phyloP scores from a whole-genome alignment of 2,113 vertebrate genomes.

The Myotis davidii region DNA sequence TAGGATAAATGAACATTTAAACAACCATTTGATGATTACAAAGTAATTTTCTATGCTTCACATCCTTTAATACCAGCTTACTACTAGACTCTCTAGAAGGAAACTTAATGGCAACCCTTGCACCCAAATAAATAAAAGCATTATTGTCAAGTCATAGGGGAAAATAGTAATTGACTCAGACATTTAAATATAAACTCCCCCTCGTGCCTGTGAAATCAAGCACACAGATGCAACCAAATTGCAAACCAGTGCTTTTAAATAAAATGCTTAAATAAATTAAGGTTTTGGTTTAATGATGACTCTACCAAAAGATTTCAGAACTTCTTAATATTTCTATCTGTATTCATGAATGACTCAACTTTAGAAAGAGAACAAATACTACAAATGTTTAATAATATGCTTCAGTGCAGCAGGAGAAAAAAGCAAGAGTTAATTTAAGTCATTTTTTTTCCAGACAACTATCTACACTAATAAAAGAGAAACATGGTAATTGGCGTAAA shows the following conservation, averaged over 20 bases:
- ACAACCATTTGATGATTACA: not conserved
- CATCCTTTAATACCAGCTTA: not conserved
- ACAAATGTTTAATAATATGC: not conserved
- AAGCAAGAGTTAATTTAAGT: not conserved
- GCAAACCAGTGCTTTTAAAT: conserved; percentile 17
- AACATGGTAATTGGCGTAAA: no score
- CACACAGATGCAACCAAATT: not conserved
- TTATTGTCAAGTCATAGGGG: not conserved
- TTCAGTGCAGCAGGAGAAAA: not conserved
- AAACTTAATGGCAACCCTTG: not conserved
- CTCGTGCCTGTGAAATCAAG: conserved; percentile 4
- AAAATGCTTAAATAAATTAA: conserved; percentile 1
- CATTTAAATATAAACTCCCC: not conserved
- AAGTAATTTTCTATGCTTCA: not conserved
- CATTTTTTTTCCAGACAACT: not conserved
- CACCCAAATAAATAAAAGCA: not conserved
- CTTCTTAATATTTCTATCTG: conserved; percentile 25
- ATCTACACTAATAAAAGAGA: no score
- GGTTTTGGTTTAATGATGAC: not conserved
- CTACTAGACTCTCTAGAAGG: not conserved
- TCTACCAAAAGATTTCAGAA: not conserved
- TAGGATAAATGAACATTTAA: not conserved
- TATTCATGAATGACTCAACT: not conserved
- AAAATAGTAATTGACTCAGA: conserved; percentile 16
- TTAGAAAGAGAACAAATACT: not conserved